Evolutionary conservation across 2,888 invertebrate species (phyloP).

Genomic region (Drosophila colorata): DNA sequence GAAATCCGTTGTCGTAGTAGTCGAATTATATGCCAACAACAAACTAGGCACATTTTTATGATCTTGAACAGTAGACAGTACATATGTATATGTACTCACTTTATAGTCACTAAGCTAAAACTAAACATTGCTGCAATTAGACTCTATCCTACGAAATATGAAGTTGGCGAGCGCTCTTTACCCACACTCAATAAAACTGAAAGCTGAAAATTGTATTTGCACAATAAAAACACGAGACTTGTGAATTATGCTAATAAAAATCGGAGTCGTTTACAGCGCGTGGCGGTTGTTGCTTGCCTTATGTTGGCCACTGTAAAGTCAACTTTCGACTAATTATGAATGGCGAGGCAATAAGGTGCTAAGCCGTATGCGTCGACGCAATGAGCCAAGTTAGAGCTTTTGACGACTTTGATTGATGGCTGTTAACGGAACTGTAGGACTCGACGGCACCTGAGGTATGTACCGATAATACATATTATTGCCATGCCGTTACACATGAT

Average conservation of each 20-base stretch:
- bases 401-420: slow-evolving; percentile 40
- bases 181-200: slow-evolving; percentile 2
- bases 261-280: not conserved
- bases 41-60: not conserved
- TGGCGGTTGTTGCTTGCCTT: slow-evolving; percentile 22
- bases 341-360: slow-evolving; percentile 16
- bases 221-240: slow-evolving; percentile 25
- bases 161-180: not conserved
- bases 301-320: slow-evolving; percentile 35
- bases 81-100: not conserved
- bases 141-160: not conserved
- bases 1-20: not conserved
- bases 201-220: slow-evolving; percentile 17
- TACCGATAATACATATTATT: slow-evolving; percentile 25
- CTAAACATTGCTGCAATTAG: slow-evolving; percentile 24
- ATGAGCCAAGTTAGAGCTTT: slow-evolving; percentile 15
- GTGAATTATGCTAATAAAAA: slow-evolving; percentile 44
- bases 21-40: not conserved
- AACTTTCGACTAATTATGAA: slow-evolving; percentile 8
- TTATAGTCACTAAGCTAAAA: slow-evolving; percentile 10
- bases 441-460: slow-evolving; percentile 28
- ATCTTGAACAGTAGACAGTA: not conserved
- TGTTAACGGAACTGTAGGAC: not conserved
- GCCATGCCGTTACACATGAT: slow-evolving; percentile 8
- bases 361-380: slow-evolving; percentile 42